Evolutionary conservation across 2,888 invertebrate genomes (phyloP).

Genomic region (Aspidapion aeneum): DNA sequence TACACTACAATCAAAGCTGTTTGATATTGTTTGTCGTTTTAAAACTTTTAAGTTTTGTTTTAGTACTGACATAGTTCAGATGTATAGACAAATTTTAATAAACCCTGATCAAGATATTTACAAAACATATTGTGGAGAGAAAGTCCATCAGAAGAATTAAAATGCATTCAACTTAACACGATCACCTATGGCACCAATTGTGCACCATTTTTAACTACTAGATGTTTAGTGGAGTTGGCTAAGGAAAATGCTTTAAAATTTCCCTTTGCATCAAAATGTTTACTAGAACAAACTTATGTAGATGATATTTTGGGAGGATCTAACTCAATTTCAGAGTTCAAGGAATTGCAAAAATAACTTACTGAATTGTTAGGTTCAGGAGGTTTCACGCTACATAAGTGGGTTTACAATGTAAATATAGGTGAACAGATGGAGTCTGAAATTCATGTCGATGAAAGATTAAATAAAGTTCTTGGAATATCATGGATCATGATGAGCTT

Average conservation of each 20-base stretch:
- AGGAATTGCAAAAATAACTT: not conserved
- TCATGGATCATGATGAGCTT: not conserved
- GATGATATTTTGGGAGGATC: constrained; percentile 14
- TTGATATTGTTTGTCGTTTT: constrained; percentile 11
- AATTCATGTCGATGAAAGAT: too few species aligned
- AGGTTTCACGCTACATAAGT: not conserved
- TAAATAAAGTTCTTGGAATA: too few species aligned
- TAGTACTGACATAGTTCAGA: constrained; percentile 19
- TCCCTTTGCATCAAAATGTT: not conserved
- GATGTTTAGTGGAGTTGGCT: constrained; percentile 1
- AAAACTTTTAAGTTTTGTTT: not conserved
- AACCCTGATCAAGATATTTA: constrained; percentile 17
- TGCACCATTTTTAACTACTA: constrained; percentile 6
- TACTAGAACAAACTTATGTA: constrained; percentile 7
- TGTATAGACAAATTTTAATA: constrained; percentile 23
- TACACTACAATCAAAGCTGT: constrained; percentile 13
- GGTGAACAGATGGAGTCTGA: too few species aligned
- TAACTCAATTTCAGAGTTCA: not conserved
- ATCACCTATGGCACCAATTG: constrained; percentile 24
- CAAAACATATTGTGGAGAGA: constrained; percentile 22
- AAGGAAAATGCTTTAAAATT: not conserved
- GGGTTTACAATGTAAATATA: not conserved
- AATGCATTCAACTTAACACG: constrained; percentile 21
- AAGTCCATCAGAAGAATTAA: constrained; percentile 11
- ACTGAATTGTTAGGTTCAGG: not conserved